Evolutionary conservation across 2,888 invertebrate species (phyloP), one percentile per base, ranked within the genome.

Genomic region (Xestoiulus laeticollis): DNA sequence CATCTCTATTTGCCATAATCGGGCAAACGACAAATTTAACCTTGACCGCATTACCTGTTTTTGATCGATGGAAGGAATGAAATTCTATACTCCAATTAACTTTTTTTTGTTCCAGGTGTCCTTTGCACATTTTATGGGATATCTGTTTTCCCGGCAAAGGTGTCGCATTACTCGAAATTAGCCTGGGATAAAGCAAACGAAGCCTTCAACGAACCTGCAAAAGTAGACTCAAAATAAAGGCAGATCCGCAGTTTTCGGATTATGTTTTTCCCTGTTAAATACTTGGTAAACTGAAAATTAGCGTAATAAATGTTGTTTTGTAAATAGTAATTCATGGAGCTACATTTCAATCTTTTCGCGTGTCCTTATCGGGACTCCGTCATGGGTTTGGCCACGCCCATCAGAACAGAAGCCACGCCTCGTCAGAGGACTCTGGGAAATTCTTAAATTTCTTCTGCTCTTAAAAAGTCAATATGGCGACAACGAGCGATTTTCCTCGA

Each of bases 401-500:
- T 12, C 48, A 3, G 43, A 8, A 43, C 10, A n/a, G 19, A n/a
- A 19, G 59, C n/a, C 59, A 59, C 59, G n/a, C 59, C 59, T 26
- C 26, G 22, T 10, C 26, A 22, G 68, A 26, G 68, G 26, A 12
- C 12, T 68, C 78, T 78, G 78, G 78, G 30, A 78, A 78, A 78
- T 78, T 78, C 78, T 14, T 78, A 12, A 22, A 1, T 30, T 78
- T 30, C 78, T 22, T 78, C 78, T 78, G 78, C 78, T 78, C 78
- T 78, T 78, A 2, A 30, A 30, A 68, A 22, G 68, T 26, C 33
- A 84, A 33, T 19, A 87, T 87, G 88, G 30, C 89, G 33, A 10
- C 82, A 44, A 43, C 83, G 14, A 43, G 26, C 19, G 87, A 88
- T 82, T 85, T 43, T 33, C 85, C 86, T 44, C 89, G 90, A 22